phyloP scores from a whole-genome alignment of 2,888 invertebrate genomes.

The Drosophila fungiperda region DNA sequence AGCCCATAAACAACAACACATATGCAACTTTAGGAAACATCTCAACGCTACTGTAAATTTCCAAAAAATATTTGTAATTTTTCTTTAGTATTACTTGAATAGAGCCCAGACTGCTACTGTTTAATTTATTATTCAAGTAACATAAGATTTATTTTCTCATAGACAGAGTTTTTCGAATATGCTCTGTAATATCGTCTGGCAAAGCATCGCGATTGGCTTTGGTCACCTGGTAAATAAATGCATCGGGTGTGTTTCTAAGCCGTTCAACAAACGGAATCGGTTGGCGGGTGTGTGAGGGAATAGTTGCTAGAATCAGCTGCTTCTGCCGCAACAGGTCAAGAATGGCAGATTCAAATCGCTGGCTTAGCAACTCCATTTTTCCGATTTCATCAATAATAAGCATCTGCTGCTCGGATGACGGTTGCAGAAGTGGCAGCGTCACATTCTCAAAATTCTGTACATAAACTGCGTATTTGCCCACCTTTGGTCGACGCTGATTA shows the following conservation, averaged over 20 bases:
- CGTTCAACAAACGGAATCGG: slow-evolving; percentile 66
- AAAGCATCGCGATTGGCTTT: slow-evolving; percentile 75
- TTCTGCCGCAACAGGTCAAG: slow-evolving; percentile 42
- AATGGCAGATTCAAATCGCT: slow-evolving; percentile 69
- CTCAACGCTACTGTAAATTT: slow-evolving; percentile 2
- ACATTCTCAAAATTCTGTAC: slow-evolving; percentile 87
- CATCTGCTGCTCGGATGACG: slow-evolving; percentile 45
- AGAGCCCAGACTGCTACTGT: background rate
- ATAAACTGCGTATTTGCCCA: slow-evolving; percentile 89
- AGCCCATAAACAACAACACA: slow-evolving; percentile 19
- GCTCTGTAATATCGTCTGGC: slow-evolving; percentile 55
- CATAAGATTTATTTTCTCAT: background rate
- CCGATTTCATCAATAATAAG: slow-evolving; percentile 83
- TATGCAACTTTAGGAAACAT: slow-evolving; percentile 49
- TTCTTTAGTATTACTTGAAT: background rate
- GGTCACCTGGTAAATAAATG: slow-evolving; percentile 64
- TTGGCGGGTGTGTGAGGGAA: slow-evolving; percentile 63
- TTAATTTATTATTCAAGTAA: background rate
- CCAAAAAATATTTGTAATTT: background rate
- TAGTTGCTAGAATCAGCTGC: slow-evolving; percentile 72
- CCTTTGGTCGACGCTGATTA: slow-evolving; percentile 73
- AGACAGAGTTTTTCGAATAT: slow-evolving; percentile 37
- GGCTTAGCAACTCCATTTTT: slow-evolving; percentile 83
- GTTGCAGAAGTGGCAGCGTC: slow-evolving; percentile 85
- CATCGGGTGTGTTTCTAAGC: slow-evolving; percentile 53